Base-by-base conservation (phyloP, 2,888 invertebrate genomes). In the Dryococelus australis region DNA sequence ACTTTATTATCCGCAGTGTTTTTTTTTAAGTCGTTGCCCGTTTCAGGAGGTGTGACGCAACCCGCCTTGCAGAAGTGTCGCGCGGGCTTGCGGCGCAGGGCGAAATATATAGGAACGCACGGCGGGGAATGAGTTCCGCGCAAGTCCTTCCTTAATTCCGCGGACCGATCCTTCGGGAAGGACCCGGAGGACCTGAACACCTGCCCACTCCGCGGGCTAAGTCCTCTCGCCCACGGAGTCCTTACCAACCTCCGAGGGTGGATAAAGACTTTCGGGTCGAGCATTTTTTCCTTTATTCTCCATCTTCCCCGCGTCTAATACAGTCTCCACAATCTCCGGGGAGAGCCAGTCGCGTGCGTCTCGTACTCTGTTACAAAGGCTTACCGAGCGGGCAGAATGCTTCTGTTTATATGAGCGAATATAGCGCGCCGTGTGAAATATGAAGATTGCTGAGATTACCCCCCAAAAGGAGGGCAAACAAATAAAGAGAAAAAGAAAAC, bases 331-430 rank as follows among this genome's bases (percentile, higher is more conserved):
- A 65, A 65, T 20, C 6, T 65, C 65, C 65, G 3, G 65, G n/a
- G 24, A 6, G 13, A 51, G 20, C 51, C 35, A 35, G 35, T 4
- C 35, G 51, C 35, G 51, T 51, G 20, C 24, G 10, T 65, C n/a
- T 65, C 65, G 20, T 65, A 65, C 65, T 65, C 65, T 8, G 65
- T 65, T 65, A 65, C 65, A 65, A 65, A n/a, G 65, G 65, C 65
- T 65, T 65, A 65, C 65, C 65, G 8, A 65, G 24, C 65, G 3
- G 24, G 65, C 65, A 24, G 24, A 65, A 65, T 65, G 65, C n/a
- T 65, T n/a, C 65, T n/a, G 65, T 65, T 65, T 65, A 65, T 65
- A 65, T 65, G 65, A 65, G 65, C 65, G 65, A n/a, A n/a, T n/a
- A 65, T 65, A n/a, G 65, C 65, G 65, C 13, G 65, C 65, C 65